Conservation (phyloP, 2,113 vertebrate genomes). For the Ascaphus truei region DNA sequence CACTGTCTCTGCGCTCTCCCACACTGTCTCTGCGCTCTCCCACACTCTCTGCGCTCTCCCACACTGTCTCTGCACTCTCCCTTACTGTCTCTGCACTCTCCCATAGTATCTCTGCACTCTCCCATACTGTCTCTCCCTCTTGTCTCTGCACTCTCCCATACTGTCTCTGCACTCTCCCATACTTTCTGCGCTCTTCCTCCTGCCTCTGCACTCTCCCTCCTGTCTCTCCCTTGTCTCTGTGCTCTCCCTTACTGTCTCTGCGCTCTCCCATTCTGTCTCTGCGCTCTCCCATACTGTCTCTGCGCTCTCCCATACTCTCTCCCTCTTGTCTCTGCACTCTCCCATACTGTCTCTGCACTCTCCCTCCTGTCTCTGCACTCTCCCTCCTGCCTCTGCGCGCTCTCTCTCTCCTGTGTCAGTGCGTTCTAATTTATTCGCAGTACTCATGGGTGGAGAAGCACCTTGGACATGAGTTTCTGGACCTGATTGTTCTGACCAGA, state of each 20-base stretch:
- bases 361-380: background rate
- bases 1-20: background rate
- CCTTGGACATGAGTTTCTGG: slow-evolving; percentile 81
- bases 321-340: background rate
- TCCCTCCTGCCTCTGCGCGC: background rate
- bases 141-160: background rate
- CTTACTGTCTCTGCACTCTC: background rate
- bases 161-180: background rate
- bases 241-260: background rate
- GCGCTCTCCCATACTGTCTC: background rate
- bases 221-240: background rate
- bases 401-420: background rate
- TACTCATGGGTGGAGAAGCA: slow-evolving; percentile 94
- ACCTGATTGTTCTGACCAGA: slow-evolving; percentile 85
- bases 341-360: background rate
- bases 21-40: background rate
- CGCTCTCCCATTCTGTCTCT: background rate
- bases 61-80: background rate
- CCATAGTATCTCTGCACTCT: background rate
- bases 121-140: background rate
- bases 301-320: background rate
- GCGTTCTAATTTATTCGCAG: too few species aligned
- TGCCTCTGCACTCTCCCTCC: background rate
- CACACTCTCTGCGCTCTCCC: background rate
- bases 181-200: background rate